Evolutionary conservation across 2,113 vertebrate species (phyloP).

Genomic region (Vulpes ferrilata): DNA sequence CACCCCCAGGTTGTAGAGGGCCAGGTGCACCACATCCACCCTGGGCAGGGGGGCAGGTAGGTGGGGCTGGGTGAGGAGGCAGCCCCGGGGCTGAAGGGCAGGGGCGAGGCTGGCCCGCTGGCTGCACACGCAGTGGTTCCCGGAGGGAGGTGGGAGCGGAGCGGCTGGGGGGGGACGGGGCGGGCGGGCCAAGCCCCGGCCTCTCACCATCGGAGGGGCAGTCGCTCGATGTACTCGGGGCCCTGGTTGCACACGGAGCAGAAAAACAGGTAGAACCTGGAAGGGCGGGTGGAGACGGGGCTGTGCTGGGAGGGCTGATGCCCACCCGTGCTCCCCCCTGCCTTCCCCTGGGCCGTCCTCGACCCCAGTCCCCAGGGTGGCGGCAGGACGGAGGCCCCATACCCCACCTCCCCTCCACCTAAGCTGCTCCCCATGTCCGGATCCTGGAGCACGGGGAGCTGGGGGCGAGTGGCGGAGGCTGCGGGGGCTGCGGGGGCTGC

Average conservation of each 20-base stretch:
- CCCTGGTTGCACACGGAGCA: slow-evolving; percentile 97
- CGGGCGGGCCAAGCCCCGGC: background rate
- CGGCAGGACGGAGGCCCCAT: no score
- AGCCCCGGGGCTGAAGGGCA: background rate
- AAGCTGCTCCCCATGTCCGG: no score
- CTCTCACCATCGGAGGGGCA: slow-evolving; percentile 94
- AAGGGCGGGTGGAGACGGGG: background rate
- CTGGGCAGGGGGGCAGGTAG: slow-evolving; percentile 81
- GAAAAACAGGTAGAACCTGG: slow-evolving; percentile 96
- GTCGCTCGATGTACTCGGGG: slow-evolving; percentile 94
- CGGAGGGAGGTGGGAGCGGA: background rate
- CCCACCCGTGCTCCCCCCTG: background rate
- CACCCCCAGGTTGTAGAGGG: slow-evolving; percentile 96
- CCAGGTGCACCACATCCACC: slow-evolving; percentile 97
- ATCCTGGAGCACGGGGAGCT: background rate
- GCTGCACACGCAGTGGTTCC: background rate
- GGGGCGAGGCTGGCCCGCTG: background rate
- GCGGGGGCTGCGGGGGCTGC: no score
- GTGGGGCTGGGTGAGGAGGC: slow-evolving; percentile 11
- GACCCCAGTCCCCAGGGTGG: background rate
- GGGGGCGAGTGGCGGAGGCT: no score
- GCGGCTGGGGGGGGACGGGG: background rate
- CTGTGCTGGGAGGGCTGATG: background rate
- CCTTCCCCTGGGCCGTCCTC: background rate
- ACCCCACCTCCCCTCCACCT: no score